Conservation (phyloP, 2,113 vertebrate species). For the Mystacornis crossleyi region DNA sequence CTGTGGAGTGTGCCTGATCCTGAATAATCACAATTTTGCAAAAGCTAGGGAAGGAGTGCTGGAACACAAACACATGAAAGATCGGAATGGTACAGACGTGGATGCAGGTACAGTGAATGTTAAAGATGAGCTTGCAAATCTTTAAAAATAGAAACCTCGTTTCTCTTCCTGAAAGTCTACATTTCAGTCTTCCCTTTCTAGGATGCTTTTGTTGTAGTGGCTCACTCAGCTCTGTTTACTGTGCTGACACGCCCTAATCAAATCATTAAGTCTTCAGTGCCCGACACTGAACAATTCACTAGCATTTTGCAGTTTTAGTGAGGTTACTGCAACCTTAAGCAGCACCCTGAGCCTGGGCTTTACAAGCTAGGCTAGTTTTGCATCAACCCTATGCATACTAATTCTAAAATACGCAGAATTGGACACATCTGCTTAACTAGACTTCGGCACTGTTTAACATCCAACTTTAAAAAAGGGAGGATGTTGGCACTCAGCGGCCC, state of each 20-base stretch:
- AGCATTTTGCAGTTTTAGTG: background rate
- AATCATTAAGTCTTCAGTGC: background rate
- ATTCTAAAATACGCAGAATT: background rate
- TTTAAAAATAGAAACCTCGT: background rate
- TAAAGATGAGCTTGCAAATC: background rate
- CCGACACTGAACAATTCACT: background rate
- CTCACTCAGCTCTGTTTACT: background rate
- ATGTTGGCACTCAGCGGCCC: background rate
- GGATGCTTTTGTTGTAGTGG: background rate
- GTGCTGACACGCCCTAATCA: background rate
- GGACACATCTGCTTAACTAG: background rate
- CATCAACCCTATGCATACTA: background rate
- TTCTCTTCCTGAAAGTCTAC: background rate
- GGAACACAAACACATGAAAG: background rate
- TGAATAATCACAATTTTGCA: conserved; percentile 83
- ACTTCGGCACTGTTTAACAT: background rate
- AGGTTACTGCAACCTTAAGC: background rate
- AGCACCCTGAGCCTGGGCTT: background rate
- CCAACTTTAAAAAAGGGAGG: background rate
- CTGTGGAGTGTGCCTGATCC: conserved; percentile 83
- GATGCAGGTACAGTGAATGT: conserved; percentile 76
- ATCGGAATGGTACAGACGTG: conserved; percentile 72
- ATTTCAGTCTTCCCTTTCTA: background rate
- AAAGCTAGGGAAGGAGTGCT: background rate
- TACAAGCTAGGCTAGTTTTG: background rate